Evolutionary conservation across 2,888 invertebrate species (phyloP).

Genomic region (Synanthedon vespiformis): DNA sequence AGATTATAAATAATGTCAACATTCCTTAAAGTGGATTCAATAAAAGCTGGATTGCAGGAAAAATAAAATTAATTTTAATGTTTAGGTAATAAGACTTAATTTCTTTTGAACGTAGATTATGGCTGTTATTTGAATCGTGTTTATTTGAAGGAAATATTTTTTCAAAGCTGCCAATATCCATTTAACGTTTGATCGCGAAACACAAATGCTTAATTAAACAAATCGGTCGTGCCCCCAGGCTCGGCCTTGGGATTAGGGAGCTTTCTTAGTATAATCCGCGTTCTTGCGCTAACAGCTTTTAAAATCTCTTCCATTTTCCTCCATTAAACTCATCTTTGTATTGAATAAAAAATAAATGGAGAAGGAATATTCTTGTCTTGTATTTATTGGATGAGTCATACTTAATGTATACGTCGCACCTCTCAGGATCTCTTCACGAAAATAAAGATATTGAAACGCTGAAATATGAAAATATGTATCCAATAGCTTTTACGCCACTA

Average conservation of each 20-base stretch:
- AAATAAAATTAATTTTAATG: too few relatives aligned
- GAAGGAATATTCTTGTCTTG: background rate
- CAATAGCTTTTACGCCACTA: too few relatives aligned
- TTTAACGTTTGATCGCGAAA: background rate
- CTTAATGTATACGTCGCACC: too few relatives aligned
- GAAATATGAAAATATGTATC: too few relatives aligned
- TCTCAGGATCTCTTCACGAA: too few relatives aligned
- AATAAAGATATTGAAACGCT: too few relatives aligned
- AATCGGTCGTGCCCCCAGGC: constrained; percentile 23
- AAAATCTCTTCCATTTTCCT: constrained; percentile 10
- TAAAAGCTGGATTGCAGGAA: too few relatives aligned
- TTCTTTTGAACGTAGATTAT: too few relatives aligned
- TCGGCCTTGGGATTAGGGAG: constrained; percentile 20
- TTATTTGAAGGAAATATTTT: background rate
- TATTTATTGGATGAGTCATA: background rate
- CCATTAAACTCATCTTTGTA: background rate
- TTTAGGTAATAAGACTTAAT: too few relatives aligned
- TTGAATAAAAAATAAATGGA: too few relatives aligned
- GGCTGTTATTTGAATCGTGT: background rate
- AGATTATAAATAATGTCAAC: too few relatives aligned
- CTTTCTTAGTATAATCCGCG: constrained; percentile 13
- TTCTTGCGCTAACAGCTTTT: constrained; percentile 24
- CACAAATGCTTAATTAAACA: constrained; percentile 25
- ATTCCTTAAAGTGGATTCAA: too few relatives aligned
- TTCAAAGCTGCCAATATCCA: background rate